These are phyloP conservation scores for Brachionus rubens DNA, from an alignment of 1,140 invertebrate genomes.

Conservation along the genomic window DNA sequence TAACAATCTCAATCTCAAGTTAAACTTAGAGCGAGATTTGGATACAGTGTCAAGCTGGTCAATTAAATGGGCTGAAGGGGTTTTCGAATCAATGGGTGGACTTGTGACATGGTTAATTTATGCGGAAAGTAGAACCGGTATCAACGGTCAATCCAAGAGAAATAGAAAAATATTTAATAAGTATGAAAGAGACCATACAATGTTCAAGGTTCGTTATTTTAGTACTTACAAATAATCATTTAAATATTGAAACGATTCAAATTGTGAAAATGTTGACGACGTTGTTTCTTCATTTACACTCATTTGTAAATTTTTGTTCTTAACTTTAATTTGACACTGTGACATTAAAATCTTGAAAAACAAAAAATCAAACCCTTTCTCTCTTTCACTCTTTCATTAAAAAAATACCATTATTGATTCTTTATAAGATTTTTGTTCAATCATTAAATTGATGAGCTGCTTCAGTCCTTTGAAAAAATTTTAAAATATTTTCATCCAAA, in stretches of 20 bases:
- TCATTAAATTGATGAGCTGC: constrained; percentile 29
- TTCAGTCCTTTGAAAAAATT: constrained; percentile 14
- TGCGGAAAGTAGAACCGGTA: too few species aligned
- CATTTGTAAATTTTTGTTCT: neutral
- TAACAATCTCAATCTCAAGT: too few species aligned
- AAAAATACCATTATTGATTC: constrained; percentile 8
- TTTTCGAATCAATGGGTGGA: too few species aligned
- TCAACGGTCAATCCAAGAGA: too few species aligned
- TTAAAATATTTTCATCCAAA: too few species aligned
- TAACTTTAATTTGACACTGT: constrained; percentile 10
- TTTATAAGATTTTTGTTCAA: constrained; percentile 37
- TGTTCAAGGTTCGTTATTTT: neutral
- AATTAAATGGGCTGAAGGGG: too few species aligned
- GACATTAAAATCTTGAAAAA: neutral
- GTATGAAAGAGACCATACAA: too few species aligned
- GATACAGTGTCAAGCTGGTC: too few species aligned
- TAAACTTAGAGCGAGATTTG: too few species aligned
- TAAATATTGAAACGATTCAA: constrained; percentile 7
- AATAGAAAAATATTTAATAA: too few species aligned
- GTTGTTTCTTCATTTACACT: neutral
- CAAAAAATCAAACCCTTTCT: neutral
- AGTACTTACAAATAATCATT: constrained; percentile 25
- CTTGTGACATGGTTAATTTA: too few species aligned
- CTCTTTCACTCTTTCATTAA: neutral
- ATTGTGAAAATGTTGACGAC: neutral